These are phyloP conservation scores for Lycodopsis pacificus DNA, from an alignment of 2,797 vertebrate genomes.

Conservation along the genomic window DNA sequence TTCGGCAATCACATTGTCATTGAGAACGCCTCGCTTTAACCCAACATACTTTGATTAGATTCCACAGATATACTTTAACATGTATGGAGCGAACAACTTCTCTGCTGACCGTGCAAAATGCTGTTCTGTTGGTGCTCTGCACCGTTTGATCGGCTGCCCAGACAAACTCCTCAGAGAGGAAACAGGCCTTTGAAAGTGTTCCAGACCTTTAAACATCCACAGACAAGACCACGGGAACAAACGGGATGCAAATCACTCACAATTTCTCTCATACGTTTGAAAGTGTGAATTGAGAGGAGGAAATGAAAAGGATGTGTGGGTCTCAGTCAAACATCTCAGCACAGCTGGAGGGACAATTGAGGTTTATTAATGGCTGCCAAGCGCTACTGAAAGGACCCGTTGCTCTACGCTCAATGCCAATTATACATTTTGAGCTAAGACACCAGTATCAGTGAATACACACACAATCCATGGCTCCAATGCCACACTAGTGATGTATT, in stretches of 20 bases:
- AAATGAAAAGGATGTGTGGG: conserved; percentile 17
- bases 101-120: conserved; percentile 64
- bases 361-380: conserved; percentile 44
- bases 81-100: conserved; percentile 55
- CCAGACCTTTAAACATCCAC: conserved; percentile 43
- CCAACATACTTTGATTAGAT: no score
- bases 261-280: neutral
- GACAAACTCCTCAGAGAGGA: conserved; percentile 44
- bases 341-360: conserved; percentile 28
- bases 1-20: no score
- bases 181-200: conserved; percentile 27
- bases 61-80: no score
- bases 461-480: neutral
- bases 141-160: conserved; percentile 60
- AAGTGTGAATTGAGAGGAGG: conserved; percentile 17
- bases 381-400: conserved; percentile 29
- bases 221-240: conserved; percentile 14
- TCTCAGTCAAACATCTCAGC: conserved; percentile 28
- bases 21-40: no score
- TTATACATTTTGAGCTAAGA: conserved; percentile 28
- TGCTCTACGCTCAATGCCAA: conserved; percentile 19
- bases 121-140: conserved; percentile 28
- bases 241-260: conserved; percentile 26
- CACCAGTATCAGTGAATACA: conserved; percentile 7
- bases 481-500: conserved; percentile 28